These are phyloP conservation scores for Galeopterus variegatus DNA, from an alignment of 2,113 vertebrate genomes.

Conservation along the genomic window DNA sequence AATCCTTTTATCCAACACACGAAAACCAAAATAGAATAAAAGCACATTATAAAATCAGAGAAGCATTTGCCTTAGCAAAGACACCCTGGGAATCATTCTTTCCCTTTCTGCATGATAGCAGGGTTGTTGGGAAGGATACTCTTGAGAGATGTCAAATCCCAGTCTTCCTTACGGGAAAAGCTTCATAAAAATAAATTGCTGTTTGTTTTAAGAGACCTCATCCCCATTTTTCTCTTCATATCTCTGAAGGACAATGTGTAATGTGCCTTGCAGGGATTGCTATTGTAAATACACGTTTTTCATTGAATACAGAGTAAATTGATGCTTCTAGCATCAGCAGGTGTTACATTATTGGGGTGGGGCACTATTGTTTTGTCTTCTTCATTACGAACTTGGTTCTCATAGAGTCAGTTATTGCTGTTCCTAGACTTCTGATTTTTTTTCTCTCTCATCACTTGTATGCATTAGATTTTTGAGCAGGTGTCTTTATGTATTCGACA, in stretches of 20 bases:
- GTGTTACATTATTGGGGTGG: neutral
- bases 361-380: neutral
- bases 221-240: constrained; percentile 70
- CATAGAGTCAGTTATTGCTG: constrained; percentile 50
- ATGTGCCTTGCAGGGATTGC: constrained; percentile 74
- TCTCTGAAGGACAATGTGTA: constrained; percentile 72
- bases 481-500: neutral
- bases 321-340: constrained; percentile 69
- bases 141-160: constrained; percentile 61
- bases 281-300: constrained; percentile 72
- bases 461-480: neutral
- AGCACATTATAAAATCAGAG: constrained; percentile 45
- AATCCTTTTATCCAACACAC: neutral
- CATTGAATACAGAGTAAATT: constrained; percentile 66
- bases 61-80: constrained; percentile 65
- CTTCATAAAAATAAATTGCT: constrained; percentile 70
- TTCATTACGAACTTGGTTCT: constrained; percentile 57
- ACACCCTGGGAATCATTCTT: constrained; percentile 50
- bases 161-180: constrained; percentile 68
- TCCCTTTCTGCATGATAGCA: constrained; percentile 21
- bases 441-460: neutral
- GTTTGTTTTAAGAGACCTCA: constrained; percentile 68
- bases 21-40: constrained; percentile 19
- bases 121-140: constrained; percentile 36
- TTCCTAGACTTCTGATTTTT: neutral